phyloP scores from a whole-genome alignment of 2,797 vertebrate species.

The Thunnus albacares region DNA sequence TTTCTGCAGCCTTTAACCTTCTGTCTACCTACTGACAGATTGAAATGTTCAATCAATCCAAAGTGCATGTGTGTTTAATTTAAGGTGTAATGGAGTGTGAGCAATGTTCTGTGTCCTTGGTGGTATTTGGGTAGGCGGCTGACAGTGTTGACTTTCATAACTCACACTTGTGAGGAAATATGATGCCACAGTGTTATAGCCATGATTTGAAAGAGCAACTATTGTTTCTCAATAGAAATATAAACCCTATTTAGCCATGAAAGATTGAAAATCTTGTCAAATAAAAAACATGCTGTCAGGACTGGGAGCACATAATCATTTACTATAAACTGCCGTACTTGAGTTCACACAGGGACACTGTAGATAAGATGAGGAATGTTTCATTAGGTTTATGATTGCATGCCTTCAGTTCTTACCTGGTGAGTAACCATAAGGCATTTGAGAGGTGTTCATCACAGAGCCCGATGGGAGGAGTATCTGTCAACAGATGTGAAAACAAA shows the following conservation, averaged over 20 bases:
- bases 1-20: slow-evolving; percentile 35
- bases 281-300: neutral
- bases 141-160: slow-evolving; percentile 49
- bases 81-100: slow-evolving; percentile 35
- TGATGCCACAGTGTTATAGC: slow-evolving; percentile 24
- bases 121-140: slow-evolving; percentile 38
- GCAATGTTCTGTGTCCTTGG: slow-evolving; percentile 52
- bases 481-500: slow-evolving; percentile 72
- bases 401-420: slow-evolving; percentile 83
- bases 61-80: slow-evolving; percentile 55
- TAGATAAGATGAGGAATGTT: slow-evolving; percentile 28
- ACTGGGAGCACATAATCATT: neutral
- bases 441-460: slow-evolving; percentile 56
- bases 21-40: slow-evolving; percentile 43
- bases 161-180: slow-evolving; percentile 45
- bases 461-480: slow-evolving; percentile 77
- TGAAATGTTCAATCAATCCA: slow-evolving; percentile 36
- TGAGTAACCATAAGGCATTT: slow-evolving; percentile 82
- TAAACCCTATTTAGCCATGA: neutral
- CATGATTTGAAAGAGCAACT: slow-evolving; percentile 27
- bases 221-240: slow-evolving; percentile 37
- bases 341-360: neutral
- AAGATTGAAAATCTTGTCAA: neutral
- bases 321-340: neutral
- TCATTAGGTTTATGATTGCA: slow-evolving; percentile 42